phyloP scores from a whole-genome alignment of 1,140 invertebrate species.

The Pseudomyrmex pallidus region DNA sequence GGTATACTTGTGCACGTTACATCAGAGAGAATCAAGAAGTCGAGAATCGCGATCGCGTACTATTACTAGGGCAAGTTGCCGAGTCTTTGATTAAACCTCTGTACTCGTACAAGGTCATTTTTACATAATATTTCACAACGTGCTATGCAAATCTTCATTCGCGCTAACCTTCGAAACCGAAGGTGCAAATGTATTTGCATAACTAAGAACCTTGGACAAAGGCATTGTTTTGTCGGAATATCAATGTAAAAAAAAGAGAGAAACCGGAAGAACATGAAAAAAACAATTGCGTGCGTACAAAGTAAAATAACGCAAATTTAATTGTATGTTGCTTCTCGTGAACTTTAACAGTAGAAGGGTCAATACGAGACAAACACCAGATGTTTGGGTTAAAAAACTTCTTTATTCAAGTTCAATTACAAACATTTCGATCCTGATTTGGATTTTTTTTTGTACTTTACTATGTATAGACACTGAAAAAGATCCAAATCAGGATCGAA shows the following conservation, averaged over 20 bases:
- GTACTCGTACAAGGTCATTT: slow-evolving; percentile 69
- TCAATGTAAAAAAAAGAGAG: not conserved
- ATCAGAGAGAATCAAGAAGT: slow-evolving; percentile 1
- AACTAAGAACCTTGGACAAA: slow-evolving; percentile 63
- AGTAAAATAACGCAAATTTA: slow-evolving; percentile 6
- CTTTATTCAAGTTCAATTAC: too few relatives aligned
- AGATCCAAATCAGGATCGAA: too few relatives aligned
- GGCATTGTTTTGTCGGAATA: slow-evolving; percentile 63
- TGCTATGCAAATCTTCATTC: slow-evolving; percentile 18
- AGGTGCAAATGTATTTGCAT: slow-evolving; percentile 71
- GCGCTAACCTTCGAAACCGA: slow-evolving; percentile 38
- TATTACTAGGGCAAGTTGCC: slow-evolving; percentile 34
- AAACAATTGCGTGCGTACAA: slow-evolving; percentile 19
- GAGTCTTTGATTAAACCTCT: slow-evolving; percentile 54
- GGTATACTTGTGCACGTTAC: not conserved
- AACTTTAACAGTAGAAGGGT: not conserved
- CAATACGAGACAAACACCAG: too few relatives aligned
- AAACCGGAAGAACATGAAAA: not conserved
- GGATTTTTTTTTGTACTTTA: too few relatives aligned
- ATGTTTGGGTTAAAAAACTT: too few relatives aligned
- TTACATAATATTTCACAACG: slow-evolving; percentile 63
- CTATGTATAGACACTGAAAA: too few relatives aligned
- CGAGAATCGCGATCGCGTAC: slow-evolving; percentile 37
- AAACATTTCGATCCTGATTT: too few relatives aligned
- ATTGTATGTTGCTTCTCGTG: slow-evolving; percentile 6